These are phyloP conservation scores for Eudasyphora cyanicolor DNA, from an alignment of 2,888 invertebrate species.

Conservation along the genomic window DNA sequence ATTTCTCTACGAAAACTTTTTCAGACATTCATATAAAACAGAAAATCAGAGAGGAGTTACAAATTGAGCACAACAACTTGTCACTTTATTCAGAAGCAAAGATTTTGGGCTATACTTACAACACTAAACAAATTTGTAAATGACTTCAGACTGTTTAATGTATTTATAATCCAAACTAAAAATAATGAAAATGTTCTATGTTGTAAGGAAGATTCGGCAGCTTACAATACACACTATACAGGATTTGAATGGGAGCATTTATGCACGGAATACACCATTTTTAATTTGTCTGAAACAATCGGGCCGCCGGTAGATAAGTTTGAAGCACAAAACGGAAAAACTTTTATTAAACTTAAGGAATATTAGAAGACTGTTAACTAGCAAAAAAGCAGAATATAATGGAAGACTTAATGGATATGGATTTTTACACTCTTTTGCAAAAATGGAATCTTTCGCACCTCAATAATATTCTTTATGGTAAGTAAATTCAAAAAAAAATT, in stretches of 20 bases:
- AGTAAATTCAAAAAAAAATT: background rate
- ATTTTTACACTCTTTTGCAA: background rate
- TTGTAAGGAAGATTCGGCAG: background rate
- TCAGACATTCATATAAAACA: background rate
- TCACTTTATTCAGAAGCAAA: no score
- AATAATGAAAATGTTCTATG: background rate
- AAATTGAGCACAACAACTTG: background rate
- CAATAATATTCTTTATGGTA: background rate
- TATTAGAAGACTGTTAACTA: background rate
- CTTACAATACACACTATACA: background rate
- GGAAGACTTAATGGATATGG: background rate
- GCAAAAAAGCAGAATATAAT: background rate
- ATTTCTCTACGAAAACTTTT: background rate
- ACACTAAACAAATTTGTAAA: background rate
- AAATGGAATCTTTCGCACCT: background rate
- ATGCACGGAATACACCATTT: background rate
- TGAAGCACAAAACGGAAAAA: background rate
- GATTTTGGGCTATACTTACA: no score
- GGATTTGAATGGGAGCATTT: background rate
- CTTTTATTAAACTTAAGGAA: background rate
- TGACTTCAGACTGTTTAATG: background rate
- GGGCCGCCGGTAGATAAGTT: background rate
- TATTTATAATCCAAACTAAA: background rate
- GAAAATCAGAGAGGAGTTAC: background rate
- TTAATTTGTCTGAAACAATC: background rate